A percentile compares a stretch with the other conserved stretches of the same genome.
These are phyloP conservation scores for Synodontis membranacea DNA, from an alignment of 2,113 vertebrate genomes.

Conservation along the genomic window DNA sequence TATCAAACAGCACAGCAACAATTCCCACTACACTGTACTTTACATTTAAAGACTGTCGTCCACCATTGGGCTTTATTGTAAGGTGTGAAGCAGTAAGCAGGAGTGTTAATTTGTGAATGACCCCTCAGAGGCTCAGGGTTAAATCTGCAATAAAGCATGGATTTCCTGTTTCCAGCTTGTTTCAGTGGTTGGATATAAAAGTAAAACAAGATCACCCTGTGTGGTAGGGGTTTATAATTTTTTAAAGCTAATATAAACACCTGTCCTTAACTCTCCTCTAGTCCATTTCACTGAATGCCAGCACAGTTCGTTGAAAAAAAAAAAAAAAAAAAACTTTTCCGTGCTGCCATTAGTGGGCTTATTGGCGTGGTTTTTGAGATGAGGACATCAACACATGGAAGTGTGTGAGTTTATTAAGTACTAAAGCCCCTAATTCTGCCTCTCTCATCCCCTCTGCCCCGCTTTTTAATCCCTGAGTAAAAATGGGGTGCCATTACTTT, in stretches of 20 bases:
- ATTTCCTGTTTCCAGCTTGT: conserved; percentile 87
- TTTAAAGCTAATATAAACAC: conserved; percentile 77
- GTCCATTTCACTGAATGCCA: conserved; percentile 20
- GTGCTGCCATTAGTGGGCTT: conserved; percentile 1
- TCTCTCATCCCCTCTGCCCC: background rate
- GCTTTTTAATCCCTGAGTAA: conserved; percentile 19
- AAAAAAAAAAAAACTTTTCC: no score
- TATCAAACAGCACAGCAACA: conserved; percentile 39
- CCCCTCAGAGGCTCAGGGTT: conserved; percentile 77
- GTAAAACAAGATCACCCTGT: conserved; percentile 79
- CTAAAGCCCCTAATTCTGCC: background rate
- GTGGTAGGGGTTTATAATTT: conserved; percentile 80
- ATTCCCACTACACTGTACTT: conserved; percentile 31
- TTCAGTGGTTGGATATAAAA: conserved; percentile 84
- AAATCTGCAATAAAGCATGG: conserved; percentile 85
- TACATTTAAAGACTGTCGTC: conserved; percentile 39
- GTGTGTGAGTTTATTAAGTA: conserved; percentile 30
- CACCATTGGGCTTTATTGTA: conserved; percentile 68
- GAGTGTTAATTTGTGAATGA: conserved; percentile 84
- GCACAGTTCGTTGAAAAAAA: conserved; percentile 47
- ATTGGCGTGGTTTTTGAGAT: conserved; percentile 30
- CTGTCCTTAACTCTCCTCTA: conserved; percentile 15
- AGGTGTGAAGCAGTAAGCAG: conserved; percentile 75
- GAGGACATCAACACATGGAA: conserved; percentile 49
- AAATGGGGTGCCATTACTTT: conserved; percentile 9